These are phyloP conservation scores for Heterodera filipjevi DNA, from an alignment of 2,888 invertebrate species.

Conservation along the genomic window DNA sequence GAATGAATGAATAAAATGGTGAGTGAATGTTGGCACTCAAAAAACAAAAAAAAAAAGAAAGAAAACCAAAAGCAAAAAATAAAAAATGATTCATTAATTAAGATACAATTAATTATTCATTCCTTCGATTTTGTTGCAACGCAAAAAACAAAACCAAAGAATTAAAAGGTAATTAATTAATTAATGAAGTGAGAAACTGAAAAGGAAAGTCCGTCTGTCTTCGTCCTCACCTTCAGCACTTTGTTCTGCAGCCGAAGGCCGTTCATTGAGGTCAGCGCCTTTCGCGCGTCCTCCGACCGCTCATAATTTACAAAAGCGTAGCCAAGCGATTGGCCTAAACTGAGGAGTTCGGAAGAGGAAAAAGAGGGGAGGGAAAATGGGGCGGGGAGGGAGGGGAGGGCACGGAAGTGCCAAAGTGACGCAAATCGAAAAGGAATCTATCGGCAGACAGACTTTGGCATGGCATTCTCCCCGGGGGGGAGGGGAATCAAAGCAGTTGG, in stretches of 20 bases:
- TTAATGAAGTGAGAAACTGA: neutral
- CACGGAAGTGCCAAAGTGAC: no score
- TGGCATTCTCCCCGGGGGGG: neutral
- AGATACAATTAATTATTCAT: neutral
- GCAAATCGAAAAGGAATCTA: neutral
- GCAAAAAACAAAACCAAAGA: neutral
- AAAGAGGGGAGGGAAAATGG: slow-evolving; percentile 22
- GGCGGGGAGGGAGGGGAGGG: neutral
- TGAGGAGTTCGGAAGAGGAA: slow-evolving; percentile 27
- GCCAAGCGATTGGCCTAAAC: slow-evolving; percentile 90
- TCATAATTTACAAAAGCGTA: slow-evolving; percentile 99
- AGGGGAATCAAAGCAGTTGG: neutral
- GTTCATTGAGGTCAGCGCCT: slow-evolving; percentile 96
- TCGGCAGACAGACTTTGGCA: neutral
- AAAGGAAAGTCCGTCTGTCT: neutral
- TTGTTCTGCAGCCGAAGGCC: slow-evolving; percentile 97
- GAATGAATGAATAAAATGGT: neutral
- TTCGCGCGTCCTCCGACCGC: slow-evolving; percentile 93
- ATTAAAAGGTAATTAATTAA: neutral
- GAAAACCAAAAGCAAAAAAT: slow-evolving; percentile 33
- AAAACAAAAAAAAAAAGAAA: slow-evolving; percentile 27
- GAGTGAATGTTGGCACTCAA: slow-evolving; percentile 23
- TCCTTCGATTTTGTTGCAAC: neutral
- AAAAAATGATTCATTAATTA: neutral
- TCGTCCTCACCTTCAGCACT: slow-evolving; percentile 87